Evolutionary conservation across 2,113 vertebrate species (phyloP).

Genomic region (Cyanoliseus patagonus): DNA sequence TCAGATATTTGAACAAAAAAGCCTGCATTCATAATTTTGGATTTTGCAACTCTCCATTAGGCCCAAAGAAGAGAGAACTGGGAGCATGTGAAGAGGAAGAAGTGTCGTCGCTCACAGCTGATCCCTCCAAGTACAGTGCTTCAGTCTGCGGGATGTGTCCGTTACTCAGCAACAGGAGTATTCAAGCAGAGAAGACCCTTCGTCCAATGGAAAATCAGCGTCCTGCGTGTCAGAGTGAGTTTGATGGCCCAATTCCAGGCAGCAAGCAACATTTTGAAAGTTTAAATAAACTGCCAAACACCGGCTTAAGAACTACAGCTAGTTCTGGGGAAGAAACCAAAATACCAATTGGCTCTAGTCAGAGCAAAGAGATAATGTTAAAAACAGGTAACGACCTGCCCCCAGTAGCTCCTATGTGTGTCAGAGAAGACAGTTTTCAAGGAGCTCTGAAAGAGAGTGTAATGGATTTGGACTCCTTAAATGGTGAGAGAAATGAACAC

Average conservation of each 20-base stretch:
- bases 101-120: neutral
- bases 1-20: neutral
- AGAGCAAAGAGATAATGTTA: neutral
- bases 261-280: neutral
- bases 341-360: neutral
- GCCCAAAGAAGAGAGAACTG: neutral
- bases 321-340: neutral
- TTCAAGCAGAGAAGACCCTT: neutral
- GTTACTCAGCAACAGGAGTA: neutral
- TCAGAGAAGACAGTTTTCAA: neutral
- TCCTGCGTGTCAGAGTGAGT: neutral
- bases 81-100: neutral
- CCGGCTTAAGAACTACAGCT: neutral
- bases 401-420: neutral
- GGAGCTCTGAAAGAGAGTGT: neutral
- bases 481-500: neutral
- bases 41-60: neutral
- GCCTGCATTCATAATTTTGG: neutral
- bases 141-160: neutral
- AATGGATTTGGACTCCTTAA: neutral
- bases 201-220: neutral
- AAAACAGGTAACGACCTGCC: neutral
- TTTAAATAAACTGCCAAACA: neutral
- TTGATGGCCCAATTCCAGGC: neutral
- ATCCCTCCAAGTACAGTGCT: neutral